These are phyloP conservation scores for Merodon equestris DNA, from an alignment of 2,888 invertebrate species.

Conservation along the genomic window DNA sequence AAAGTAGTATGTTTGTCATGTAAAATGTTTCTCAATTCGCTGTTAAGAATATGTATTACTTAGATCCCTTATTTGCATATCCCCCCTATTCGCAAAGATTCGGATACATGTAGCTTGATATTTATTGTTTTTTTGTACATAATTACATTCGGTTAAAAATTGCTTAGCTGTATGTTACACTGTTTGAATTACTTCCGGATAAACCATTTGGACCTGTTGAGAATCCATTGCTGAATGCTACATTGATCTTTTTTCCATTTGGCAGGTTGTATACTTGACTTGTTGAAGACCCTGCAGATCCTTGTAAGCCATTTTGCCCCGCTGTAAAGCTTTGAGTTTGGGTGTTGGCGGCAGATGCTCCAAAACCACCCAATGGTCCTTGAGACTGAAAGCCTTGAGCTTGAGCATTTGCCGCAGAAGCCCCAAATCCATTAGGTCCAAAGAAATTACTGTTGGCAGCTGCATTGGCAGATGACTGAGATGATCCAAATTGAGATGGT, in stretches of 20 bases:
- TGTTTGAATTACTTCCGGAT: slow-evolving; percentile 70
- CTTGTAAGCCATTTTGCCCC: slow-evolving; percentile 72
- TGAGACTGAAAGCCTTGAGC: slow-evolving; percentile 77
- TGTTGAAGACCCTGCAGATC: slow-evolving; percentile 76
- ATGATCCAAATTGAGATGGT: slow-evolving; percentile 69
- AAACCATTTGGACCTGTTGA: slow-evolving; percentile 72
- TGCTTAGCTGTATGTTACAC: slow-evolving; percentile 71
- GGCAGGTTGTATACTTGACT: slow-evolving; percentile 77
- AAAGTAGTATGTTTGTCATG: no score
- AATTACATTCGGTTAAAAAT: not conserved
- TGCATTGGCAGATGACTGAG: slow-evolving; percentile 75
- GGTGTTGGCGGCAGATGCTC: slow-evolving; percentile 77
- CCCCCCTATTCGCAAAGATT: no score
- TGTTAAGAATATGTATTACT: no score
- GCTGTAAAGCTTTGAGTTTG: slow-evolving; percentile 75
- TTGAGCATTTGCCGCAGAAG: slow-evolving; percentile 75
- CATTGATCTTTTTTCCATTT: slow-evolving; percentile 77
- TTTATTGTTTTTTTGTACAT: slow-evolving; percentile 1
- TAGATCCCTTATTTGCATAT: no score
- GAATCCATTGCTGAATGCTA: slow-evolving; percentile 77
- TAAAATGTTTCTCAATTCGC: no score
- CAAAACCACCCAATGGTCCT: slow-evolving; percentile 75
- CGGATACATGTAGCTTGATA: no score
- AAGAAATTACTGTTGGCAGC: slow-evolving; percentile 71
- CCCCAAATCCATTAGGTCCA: slow-evolving; percentile 72